phyloP scores from a whole-genome alignment of 2,113 vertebrate genomes.

The Callithrix jacchus region DNA sequence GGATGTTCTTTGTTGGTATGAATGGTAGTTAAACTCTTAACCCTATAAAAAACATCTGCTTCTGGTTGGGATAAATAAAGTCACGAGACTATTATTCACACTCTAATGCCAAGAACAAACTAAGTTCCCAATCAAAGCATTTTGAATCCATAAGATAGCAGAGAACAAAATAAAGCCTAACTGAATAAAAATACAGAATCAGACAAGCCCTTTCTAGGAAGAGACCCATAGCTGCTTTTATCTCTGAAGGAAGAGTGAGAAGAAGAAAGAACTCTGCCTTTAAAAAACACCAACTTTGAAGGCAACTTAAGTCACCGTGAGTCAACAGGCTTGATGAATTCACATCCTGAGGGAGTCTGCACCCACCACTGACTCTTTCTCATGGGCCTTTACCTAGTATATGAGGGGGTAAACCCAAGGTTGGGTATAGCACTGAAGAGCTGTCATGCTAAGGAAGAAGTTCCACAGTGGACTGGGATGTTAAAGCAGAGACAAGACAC shows the following conservation, averaged over 20 bases:
- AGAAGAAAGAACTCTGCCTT: not conserved
- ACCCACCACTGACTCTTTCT: not conserved
- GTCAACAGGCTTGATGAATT: not conserved
- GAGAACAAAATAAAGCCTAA: not conserved
- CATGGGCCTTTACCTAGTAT: not conserved
- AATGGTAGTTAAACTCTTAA: not conserved
- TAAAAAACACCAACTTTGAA: not conserved
- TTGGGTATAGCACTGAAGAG: too few species aligned
- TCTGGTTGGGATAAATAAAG: not conserved
- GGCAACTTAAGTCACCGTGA: too few species aligned
- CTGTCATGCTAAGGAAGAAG: not conserved
- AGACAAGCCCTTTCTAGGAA: not conserved
- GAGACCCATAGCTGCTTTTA: not conserved
- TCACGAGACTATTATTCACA: not conserved
- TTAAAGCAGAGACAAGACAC: not conserved
- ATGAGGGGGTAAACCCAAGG: not conserved
- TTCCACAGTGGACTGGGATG: not conserved
- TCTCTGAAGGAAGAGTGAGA: not conserved
- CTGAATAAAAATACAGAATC: not conserved
- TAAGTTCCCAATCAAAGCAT: not conserved
- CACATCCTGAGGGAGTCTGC: rapidly evolving
- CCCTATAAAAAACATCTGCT: not conserved
- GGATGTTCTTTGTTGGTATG: not conserved
- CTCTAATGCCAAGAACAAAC: not conserved
- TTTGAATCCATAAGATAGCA: not conserved